phyloP scores from a whole-genome alignment of 2,888 invertebrate genomes.

The Agriopis leucophaearia region DNA sequence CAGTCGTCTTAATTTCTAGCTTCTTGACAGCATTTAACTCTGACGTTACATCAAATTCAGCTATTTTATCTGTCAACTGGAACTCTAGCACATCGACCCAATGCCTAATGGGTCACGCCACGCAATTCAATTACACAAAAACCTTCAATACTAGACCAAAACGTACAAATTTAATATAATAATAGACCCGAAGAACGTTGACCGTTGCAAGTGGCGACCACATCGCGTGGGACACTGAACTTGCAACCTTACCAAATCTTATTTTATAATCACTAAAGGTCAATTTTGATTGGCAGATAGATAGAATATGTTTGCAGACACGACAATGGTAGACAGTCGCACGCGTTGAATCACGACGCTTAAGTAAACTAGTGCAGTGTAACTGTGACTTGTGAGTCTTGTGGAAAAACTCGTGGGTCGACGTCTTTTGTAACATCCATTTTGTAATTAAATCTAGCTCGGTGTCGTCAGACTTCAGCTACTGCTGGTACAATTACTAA shows the following conservation, averaged over 20 bases:
- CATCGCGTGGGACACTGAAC: constrained; percentile 59
- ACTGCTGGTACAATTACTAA: background rate
- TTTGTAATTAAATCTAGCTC: constrained; percentile 26
- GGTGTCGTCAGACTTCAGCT: constrained; percentile 10
- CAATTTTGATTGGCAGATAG: constrained; percentile 41
- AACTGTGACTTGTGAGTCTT: constrained; percentile 62
- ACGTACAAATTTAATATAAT: constrained; percentile 32
- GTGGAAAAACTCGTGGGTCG: constrained; percentile 39
- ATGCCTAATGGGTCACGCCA: constrained; percentile 29
- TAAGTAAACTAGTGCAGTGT: constrained; percentile 78
- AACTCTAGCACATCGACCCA: constrained; percentile 24
- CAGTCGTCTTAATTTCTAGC: too few relatives aligned
- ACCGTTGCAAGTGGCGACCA: constrained; percentile 60
- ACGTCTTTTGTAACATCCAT: constrained; percentile 43
- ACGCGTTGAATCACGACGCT: constrained; percentile 67
- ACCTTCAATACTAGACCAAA: constrained; percentile 25
- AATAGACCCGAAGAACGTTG: constrained; percentile 55
- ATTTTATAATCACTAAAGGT: constrained; percentile 48
- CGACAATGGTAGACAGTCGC: constrained; percentile 74
- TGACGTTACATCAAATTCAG: too few relatives aligned
- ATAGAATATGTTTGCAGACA: constrained; percentile 46
- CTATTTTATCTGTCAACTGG: background rate
- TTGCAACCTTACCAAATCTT: constrained; percentile 42
- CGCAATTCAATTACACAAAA: constrained; percentile 22
- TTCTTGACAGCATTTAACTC: too few relatives aligned